These are phyloP conservation scores for Tenthredo livida DNA, from an alignment of 2,888 invertebrate genomes.

Conservation along the genomic window DNA sequence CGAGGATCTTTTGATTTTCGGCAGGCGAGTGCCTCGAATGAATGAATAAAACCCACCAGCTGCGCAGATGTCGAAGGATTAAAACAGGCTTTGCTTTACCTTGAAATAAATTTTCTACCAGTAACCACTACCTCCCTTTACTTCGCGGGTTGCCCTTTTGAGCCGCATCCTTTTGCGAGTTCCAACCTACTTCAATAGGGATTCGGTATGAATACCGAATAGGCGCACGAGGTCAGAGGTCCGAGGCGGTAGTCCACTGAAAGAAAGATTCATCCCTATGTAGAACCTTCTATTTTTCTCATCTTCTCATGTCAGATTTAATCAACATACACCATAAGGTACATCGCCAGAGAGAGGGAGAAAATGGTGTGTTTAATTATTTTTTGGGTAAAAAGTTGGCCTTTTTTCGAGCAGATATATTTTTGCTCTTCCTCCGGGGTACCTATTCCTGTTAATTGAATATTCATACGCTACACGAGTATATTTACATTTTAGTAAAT, in stretches of 20 bases:
- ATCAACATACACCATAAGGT: neutral
- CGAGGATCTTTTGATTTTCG: conserved; percentile 32
- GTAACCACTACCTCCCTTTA: conserved; percentile 1
- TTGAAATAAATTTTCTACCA: conserved; percentile 31
- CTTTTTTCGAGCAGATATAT: neutral
- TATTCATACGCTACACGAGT: conserved; percentile 62
- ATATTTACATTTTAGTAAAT: conserved; percentile 62
- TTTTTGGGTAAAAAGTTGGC: neutral
- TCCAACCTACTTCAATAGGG: conserved; percentile 28
- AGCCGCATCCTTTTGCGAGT: conserved; percentile 30
- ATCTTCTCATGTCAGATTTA: conserved; percentile 8
- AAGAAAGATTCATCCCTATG: conserved; percentile 8
- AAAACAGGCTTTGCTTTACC: conserved; percentile 46
- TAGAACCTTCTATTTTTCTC: neutral
- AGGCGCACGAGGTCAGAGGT: conserved; percentile 44
- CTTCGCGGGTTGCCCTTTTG: conserved; percentile 44
- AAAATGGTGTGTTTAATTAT: neutral
- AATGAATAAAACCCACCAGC: conserved; percentile 1
- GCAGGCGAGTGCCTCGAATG: conserved; percentile 26
- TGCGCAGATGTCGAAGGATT: conserved; percentile 47
- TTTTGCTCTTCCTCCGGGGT: neutral
- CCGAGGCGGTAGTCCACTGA: conserved; percentile 17
- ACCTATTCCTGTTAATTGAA: conserved; percentile 59
- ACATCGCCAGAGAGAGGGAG: neutral
- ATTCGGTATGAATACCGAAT: conserved; percentile 44